These are phyloP conservation scores for Eupithecia centaureata DNA, from an alignment of 2,888 invertebrate species.

Conservation along the genomic window DNA sequence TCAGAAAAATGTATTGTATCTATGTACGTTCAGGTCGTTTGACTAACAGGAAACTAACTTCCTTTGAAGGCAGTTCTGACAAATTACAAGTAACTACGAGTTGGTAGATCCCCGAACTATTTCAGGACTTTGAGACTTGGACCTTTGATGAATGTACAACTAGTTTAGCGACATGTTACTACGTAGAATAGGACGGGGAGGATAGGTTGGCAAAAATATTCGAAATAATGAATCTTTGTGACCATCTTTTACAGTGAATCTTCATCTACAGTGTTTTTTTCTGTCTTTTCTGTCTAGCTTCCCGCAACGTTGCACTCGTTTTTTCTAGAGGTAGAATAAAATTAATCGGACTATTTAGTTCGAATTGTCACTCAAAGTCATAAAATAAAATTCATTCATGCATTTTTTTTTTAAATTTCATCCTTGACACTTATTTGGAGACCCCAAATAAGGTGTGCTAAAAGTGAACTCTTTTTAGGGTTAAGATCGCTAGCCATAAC, in stretches of 20 bases:
- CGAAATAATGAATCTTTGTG: background rate
- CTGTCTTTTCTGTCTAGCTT: background rate
- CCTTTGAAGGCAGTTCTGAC: background rate
- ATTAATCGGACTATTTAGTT: background rate
- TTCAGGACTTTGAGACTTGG: background rate
- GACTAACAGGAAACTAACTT: background rate
- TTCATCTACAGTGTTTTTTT: too few species aligned
- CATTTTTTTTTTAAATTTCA: too few species aligned
- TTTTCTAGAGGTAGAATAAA: background rate
- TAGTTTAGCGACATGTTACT: background rate
- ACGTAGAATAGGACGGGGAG: background rate
- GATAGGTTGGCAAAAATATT: background rate
- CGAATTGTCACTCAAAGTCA: too few species aligned
- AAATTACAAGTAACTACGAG: background rate
- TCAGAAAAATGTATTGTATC: background rate
- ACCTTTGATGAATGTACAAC: slow-evolving; percentile 1
- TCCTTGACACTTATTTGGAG: too few species aligned
- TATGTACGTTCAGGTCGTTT: background rate
- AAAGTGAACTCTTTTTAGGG: too few species aligned
- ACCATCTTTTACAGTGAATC: background rate
- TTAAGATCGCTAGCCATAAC: too few species aligned
- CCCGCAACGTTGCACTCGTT: background rate
- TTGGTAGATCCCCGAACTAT: background rate
- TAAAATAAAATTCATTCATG: too few species aligned
- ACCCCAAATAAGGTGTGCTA: too few species aligned